Conservation (phyloP, 1,140 invertebrate genomes). For the Brachionus rubens region DNA sequence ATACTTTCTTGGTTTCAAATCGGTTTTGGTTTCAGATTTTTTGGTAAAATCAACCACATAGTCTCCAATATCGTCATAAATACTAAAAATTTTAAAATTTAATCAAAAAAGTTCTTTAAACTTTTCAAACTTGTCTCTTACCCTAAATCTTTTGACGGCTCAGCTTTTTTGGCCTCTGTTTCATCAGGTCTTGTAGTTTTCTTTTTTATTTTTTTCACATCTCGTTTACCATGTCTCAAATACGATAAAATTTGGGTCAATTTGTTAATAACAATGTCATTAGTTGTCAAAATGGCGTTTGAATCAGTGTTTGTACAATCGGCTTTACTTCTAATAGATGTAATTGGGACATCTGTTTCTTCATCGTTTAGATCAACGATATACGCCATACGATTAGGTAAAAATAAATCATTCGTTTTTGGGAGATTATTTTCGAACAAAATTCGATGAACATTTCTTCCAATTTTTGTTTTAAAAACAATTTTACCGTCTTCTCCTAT, state of each 20-base stretch:
- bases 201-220: constrained; percentile 57
- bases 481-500: constrained; percentile 51
- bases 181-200: constrained; percentile 50
- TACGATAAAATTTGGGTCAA: constrained; percentile 93
- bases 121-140: too few species aligned
- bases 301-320: constrained; percentile 77
- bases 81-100: constrained; percentile 60
- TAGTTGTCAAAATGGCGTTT: constrained; percentile 78
- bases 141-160: not conserved
- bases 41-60: constrained; percentile 69
- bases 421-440: constrained; percentile 61
- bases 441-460: constrained; percentile 61
- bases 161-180: constrained; percentile 10
- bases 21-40: constrained; percentile 51
- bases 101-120: too few species aligned
- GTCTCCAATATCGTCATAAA: constrained; percentile 90
- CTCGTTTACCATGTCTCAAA: constrained; percentile 65
- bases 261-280: constrained; percentile 94
- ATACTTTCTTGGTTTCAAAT: constrained; percentile 61
- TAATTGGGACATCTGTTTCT: constrained; percentile 86
- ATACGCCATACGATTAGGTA: constrained; percentile 93
- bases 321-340: constrained; percentile 85
- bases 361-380: constrained; percentile 92
- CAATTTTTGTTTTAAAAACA: constrained; percentile 70
- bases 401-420: constrained; percentile 87